These are phyloP conservation scores for Numida meleagris DNA, from an alignment of 2,113 vertebrate genomes.

Conservation along the genomic window DNA sequence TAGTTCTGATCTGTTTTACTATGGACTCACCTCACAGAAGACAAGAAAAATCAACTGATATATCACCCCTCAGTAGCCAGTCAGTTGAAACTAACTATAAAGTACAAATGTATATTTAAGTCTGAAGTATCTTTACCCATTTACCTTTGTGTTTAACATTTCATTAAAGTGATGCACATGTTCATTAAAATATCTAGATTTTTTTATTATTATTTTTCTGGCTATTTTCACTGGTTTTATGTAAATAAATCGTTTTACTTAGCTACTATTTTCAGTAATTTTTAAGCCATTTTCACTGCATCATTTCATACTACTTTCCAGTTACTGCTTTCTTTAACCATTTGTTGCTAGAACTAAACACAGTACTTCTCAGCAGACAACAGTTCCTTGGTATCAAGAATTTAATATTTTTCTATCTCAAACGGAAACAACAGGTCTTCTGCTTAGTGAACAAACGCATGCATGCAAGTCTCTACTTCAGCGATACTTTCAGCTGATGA, in stretches of 20 bases:
- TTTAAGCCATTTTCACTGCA: neutral
- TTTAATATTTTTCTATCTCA: neutral
- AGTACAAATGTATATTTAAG: neutral
- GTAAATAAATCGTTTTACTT: neutral
- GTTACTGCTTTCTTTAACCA: neutral
- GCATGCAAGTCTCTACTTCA: neutral
- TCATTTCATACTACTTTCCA: neutral
- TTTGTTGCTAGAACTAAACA: neutral
- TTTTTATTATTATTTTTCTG: neutral
- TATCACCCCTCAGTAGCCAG: neutral
- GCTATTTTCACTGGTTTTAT: neutral
- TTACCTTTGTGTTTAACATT: neutral
- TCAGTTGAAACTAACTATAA: neutral
- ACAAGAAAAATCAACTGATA: neutral
- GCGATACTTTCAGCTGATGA: neutral
- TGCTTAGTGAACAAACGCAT: neutral
- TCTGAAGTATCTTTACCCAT: neutral
- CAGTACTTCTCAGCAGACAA: neutral
- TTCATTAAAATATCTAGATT: neutral
- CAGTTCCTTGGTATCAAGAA: neutral
- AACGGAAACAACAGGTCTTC: neutral
- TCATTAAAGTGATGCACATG: neutral
- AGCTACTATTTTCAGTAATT: neutral
- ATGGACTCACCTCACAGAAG: neutral
- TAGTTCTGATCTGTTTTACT: neutral